Evolutionary conservation across 2,797 vertebrate genomes (phyloP), one percentile per base, ranked within the genome.

Genomic region (Dallia pectoralis): DNA sequence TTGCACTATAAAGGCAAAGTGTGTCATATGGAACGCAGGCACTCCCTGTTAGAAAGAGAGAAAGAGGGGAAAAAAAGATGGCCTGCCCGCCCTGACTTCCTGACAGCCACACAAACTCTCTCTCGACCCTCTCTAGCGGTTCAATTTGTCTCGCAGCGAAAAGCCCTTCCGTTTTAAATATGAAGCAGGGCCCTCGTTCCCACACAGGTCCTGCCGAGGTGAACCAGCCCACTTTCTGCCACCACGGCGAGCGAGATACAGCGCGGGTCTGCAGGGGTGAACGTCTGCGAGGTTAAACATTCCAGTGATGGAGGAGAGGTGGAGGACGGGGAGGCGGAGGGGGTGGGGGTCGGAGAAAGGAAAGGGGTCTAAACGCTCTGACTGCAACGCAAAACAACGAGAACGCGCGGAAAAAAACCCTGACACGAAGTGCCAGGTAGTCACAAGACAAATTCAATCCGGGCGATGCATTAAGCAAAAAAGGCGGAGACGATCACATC

Each of bases 111-210:
- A 89, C 87, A 90, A 87, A 85, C 59, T 70, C 49, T 68, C 48
- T n/a, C 69, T 18, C 65, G 33, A 67, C 19, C 53, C 89, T 85
- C 89, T 87, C 86, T 27, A 81, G 85, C 83, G 82, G 88, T 91
- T 89, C 90, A 92, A 91, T 91, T 91, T 91, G 89, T 92, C 91
- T 92, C 86, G 87, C 87, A 91, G 91, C 89, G 74, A 91, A 87
- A 89, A 88, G 82, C 88, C 87, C 84, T 89, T 90, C 88, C 87
- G 83, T 64, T 89, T 90, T 91, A 91, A 91, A 91, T 91, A 91
- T 82, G 80, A 85, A 84, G 87, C 87, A 86, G 87, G 85, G 86
- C 82, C 29, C 6, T 88, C 86, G 88, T 91, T 88, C 89, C 90
- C 89, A 91, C 89, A 88, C 89, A 90, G 89, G 63, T 90, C 92